Conservation (phyloP, 2,113 vertebrate genomes). For the Zeus faber region DNA sequence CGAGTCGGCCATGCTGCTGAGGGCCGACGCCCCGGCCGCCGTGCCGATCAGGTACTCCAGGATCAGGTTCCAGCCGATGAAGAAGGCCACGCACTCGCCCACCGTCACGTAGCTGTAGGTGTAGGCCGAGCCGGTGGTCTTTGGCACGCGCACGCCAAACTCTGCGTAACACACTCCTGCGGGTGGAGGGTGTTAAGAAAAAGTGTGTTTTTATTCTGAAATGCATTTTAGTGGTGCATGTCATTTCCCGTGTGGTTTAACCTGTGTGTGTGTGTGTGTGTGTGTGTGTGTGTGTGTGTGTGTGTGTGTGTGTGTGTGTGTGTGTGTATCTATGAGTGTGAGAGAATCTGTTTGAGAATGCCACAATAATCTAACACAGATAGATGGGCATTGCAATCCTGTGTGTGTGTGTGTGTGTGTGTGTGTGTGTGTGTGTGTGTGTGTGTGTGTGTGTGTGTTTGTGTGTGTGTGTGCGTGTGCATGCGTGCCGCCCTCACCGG, state of each 20-base stretch:
- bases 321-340: slow-evolving; percentile 3
- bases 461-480: slow-evolving; percentile 2
- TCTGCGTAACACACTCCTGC: slow-evolving; percentile 97
- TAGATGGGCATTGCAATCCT: too few species aligned
- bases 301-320: not conserved
- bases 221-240: too few species aligned
- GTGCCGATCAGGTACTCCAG: slow-evolving; percentile 98
- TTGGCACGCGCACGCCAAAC: slow-evolving; percentile 96
- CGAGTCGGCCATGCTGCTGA: slow-evolving; percentile 98
- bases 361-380: too few species aligned
- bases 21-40: slow-evolving; percentile 89
- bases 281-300: not conserved
- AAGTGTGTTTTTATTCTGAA: not conserved
- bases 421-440: not conserved
- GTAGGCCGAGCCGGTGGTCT: slow-evolving; percentile 97
- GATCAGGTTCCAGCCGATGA: slow-evolving; percentile 98
- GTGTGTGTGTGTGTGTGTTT: not conserved
- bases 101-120: slow-evolving; percentile 98
- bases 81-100: slow-evolving; percentile 96
- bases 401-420: not conserved
- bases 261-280: slow-evolving; percentile 1
- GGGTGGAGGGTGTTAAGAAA: not conserved
- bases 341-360: too few species aligned
- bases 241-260: too few species aligned
- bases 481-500: slow-evolving; percentile 72